Conservation (phyloP, 2,888 invertebrate genomes). For the Nesidiocoris tenuis region DNA sequence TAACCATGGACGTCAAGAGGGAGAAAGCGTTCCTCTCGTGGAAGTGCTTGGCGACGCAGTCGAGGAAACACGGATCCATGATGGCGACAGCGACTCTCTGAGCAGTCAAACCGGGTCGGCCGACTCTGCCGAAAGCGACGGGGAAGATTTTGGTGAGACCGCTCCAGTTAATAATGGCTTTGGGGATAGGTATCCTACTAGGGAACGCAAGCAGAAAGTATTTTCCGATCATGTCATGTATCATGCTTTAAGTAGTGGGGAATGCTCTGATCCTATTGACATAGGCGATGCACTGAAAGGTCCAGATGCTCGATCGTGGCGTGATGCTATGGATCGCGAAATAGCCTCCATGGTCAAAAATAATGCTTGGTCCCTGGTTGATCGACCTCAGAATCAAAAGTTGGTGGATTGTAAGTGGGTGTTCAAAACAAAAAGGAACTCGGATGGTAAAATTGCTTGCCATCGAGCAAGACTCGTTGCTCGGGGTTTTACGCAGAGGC, state of each 20-base stretch:
- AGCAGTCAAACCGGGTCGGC: no score
- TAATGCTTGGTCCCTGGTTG: not conserved
- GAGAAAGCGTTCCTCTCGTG: no score
- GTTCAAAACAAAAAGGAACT: not conserved
- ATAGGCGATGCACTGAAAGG: not conserved
- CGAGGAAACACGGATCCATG: no score
- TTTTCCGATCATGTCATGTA: no score
- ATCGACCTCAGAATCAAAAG: not conserved
- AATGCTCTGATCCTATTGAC: not conserved
- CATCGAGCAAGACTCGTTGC: slow-evolving; percentile 17
- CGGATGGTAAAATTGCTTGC: slow-evolving; percentile 2
- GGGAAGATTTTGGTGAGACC: not conserved
- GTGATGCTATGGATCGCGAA: not conserved
- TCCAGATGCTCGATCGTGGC: not conserved
- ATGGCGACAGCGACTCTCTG: no score
- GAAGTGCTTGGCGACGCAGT: not conserved
- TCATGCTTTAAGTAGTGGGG: not conserved
- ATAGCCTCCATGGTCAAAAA: not conserved
- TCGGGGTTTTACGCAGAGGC: slow-evolving; percentile 14
- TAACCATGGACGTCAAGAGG: not conserved
- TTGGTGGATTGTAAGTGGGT: not conserved
- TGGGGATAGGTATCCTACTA: no score
- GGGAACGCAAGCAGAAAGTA: no score
- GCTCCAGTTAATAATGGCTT: no score
- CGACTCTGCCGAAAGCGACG: no score